Evolutionary conservation across 2,113 vertebrate species (phyloP).

Genomic region (Nanorana parkeri): DNA sequence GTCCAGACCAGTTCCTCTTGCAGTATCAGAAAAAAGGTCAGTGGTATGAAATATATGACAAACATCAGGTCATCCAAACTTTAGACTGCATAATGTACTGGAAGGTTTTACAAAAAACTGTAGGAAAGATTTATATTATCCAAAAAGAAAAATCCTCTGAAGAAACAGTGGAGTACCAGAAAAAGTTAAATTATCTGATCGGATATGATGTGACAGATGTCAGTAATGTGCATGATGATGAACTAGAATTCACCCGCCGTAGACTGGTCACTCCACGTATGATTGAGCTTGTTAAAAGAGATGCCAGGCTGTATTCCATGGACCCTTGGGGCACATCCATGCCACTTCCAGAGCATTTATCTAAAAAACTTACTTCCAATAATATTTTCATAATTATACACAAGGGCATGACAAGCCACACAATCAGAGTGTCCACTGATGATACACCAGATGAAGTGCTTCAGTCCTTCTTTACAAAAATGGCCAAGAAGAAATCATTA

Average conservation of each 20-base stretch:
- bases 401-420: slow-evolving; percentile 87
- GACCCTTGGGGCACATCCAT: slow-evolving; percentile 92
- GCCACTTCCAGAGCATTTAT: slow-evolving; percentile 86
- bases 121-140: slow-evolving; percentile 88
- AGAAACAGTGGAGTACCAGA: slow-evolving; percentile 86
- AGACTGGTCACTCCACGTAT: slow-evolving; percentile 90
- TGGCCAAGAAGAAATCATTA: slow-evolving; percentile 87
- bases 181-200: slow-evolving; percentile 87
- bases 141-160: slow-evolving; percentile 77
- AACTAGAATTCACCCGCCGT: slow-evolving; percentile 94
- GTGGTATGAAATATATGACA: slow-evolving; percentile 97
- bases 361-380: slow-evolving; percentile 82
- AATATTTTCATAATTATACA: slow-evolving; percentile 90
- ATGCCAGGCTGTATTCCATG: slow-evolving; percentile 91
- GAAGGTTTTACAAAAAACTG: slow-evolving; percentile 86
- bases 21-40: slow-evolving; percentile 97
- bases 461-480: slow-evolving; percentile 90
- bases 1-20: slow-evolving; percentile 89
- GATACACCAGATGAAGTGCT: slow-evolving; percentile 87
- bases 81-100: slow-evolving; percentile 95
- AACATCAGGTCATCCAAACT: slow-evolving; percentile 94
- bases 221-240: slow-evolving; percentile 95
- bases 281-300: slow-evolving; percentile 84
- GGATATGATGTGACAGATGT: slow-evolving; percentile 96
- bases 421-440: slow-evolving; percentile 89